phyloP scores from a whole-genome alignment of 1,140 invertebrate species.

The Eupristina koningsbergeri region DNA sequence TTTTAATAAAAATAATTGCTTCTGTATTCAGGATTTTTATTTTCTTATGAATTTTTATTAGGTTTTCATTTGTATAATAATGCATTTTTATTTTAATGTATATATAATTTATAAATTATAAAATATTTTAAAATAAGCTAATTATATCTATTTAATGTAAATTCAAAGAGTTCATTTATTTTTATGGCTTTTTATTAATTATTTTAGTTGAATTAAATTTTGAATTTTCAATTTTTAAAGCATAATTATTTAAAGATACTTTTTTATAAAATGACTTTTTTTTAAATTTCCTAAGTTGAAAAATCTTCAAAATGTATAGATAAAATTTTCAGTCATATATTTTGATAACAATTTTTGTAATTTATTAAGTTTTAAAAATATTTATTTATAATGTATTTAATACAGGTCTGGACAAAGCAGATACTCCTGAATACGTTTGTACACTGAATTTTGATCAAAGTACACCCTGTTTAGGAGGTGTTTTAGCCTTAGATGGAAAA shows the following conservation, averaged over 20 bases:
- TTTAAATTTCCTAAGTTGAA: not conserved
- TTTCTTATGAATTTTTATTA: not conserved
- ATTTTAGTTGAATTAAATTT: too few relatives aligned
- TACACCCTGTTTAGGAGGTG: constrained; percentile 82
- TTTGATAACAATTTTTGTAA: not conserved
- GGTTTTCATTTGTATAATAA: too few relatives aligned
- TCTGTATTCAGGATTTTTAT: not conserved
- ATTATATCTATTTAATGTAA: too few relatives aligned
- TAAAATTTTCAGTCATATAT: constrained; percentile 2
- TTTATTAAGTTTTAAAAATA: too few relatives aligned
- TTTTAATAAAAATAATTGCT: not conserved
- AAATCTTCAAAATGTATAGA: not conserved
- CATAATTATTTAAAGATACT: too few relatives aligned
- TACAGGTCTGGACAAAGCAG: constrained; percentile 63
- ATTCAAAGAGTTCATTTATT: too few relatives aligned
- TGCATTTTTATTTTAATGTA: too few relatives aligned
- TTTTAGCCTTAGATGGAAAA: constrained; percentile 83
- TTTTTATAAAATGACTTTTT: not conserved
- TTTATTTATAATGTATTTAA: not conserved
- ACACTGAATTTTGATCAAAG: constrained; percentile 78
- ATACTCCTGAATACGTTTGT: constrained; percentile 74
- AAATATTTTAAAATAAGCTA: not conserved
- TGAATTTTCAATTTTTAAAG: too few relatives aligned
- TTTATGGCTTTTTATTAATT: too few relatives aligned
- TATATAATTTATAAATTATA: not conserved